These are phyloP conservation scores for Caretta caretta DNA, from an alignment of 2,113 vertebrate genomes.

Conservation along the genomic window DNA sequence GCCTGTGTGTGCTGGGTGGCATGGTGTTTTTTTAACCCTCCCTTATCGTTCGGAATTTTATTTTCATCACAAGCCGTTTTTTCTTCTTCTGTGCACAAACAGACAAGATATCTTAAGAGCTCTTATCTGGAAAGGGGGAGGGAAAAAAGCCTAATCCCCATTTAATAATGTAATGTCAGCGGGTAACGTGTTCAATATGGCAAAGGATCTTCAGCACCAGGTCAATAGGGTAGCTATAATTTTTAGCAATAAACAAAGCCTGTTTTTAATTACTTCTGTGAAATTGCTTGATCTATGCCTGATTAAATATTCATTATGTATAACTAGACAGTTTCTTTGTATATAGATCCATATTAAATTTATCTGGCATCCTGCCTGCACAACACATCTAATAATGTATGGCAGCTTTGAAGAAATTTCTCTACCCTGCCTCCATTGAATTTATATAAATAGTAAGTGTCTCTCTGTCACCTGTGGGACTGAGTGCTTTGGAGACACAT, in stretches of 20 bases:
- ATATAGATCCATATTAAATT: constrained; percentile 87
- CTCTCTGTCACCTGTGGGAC: background rate
- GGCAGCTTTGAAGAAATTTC: constrained; percentile 67
- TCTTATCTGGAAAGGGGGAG: constrained; percentile 31
- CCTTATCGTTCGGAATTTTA: background rate
- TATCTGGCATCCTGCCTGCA: constrained; percentile 82
- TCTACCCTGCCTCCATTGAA: background rate
- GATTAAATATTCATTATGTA: constrained; percentile 94
- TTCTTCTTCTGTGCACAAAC: background rate
- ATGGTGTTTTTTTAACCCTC: constrained; percentile 16
- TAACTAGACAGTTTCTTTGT: constrained; percentile 88
- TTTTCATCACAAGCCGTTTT: background rate
- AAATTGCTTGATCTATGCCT: constrained; percentile 89
- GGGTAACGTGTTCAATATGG: constrained; percentile 83
- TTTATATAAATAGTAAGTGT: background rate
- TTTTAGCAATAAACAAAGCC: constrained; percentile 84
- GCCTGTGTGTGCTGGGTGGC: background rate
- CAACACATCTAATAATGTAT: constrained; percentile 82
- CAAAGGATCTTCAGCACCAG: constrained; percentile 78
- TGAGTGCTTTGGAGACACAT: constrained; percentile 37
- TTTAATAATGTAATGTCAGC: constrained; percentile 74
- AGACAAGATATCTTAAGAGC: constrained; percentile 41
- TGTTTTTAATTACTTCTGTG: constrained; percentile 91
- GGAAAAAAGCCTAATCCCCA: constrained; percentile 40
- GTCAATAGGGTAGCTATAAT: constrained; percentile 84